Evolutionary conservation across 2,888 invertebrate species (phyloP), one percentile per base, ranked within the genome.

Genomic region (Phytoseiulus persimilis): DNA sequence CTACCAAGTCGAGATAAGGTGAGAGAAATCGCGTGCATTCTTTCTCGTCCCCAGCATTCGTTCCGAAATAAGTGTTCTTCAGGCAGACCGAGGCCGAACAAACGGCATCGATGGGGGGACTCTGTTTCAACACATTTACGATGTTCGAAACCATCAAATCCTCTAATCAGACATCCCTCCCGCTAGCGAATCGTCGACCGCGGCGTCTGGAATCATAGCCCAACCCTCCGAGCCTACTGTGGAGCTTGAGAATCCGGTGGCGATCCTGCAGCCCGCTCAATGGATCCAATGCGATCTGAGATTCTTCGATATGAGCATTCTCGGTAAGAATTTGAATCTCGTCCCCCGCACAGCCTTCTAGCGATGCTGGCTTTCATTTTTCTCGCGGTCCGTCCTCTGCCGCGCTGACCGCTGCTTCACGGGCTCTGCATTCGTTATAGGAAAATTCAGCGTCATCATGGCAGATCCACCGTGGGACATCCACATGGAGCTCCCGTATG

Each of bases 381-480:
- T n/a, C n/a, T n/a, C n/a, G n/a, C n/a, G n/a, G n/a, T n/a, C n/a
- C n/a, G n/a, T n/a, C n/a, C n/a, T n/a, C n/a, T n/a, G n/a, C n/a
- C n/a, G n/a, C n/a, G n/a, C n/a, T n/a, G n/a, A n/a, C n/a, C n/a
- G n/a, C n/a, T n/a, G n/a, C n/a, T n/a, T n/a, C n/a, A n/a, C n/a
- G 32, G 18, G 32, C 39, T 14, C 5, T 46, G 31, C n/a, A 14
- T 84, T 46, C n/a, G 89, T 31, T 89, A 39, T 89, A 94, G 96
- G 96, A n/a, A 98, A 99, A 94, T 99, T 98, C 94, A 96, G 98
- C 0, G 98, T 99, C 2, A 97, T 99, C 91, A 99, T 99, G 99
- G 98, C 98, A 65, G 98, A 98, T 93, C 98, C 98, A 0, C 99
- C 98, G 0, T 99, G 98, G 99, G 99, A 99, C 92, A 99, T 99